Percentiles rank a stretch among this genome's conserved stretches.
Evolutionary conservation across 2,797 vertebrate species (phyloP).

Genomic region (Gallinago nigripennis): DNA sequence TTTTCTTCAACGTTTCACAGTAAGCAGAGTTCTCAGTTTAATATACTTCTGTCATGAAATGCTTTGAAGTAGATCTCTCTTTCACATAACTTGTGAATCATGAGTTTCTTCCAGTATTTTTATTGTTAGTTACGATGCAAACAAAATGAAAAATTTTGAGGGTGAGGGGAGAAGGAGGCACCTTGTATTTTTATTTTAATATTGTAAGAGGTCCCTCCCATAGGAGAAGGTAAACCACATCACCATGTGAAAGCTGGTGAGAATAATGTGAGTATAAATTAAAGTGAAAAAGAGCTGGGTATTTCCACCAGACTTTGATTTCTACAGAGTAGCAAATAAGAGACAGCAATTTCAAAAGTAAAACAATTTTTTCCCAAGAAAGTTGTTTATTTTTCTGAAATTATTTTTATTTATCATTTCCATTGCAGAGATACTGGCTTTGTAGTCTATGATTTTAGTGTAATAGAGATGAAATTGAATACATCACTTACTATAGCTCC

Average conservation of each 20-base stretch:
- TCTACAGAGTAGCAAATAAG: neutral
- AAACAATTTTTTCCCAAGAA: neutral
- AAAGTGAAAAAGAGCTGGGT: neutral
- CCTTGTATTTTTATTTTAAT: neutral
- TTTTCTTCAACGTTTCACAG: neutral
- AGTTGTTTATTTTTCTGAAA: neutral
- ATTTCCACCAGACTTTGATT: neutral
- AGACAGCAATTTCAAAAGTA: neutral
- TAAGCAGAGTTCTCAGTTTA: neutral
- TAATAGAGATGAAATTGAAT: neutral
- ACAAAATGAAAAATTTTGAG: neutral
- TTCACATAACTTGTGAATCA: neutral
- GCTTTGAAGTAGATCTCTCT: neutral
- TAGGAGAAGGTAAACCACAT: neutral
- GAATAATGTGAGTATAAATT: neutral
- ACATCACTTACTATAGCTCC: neutral
- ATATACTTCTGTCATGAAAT: neutral
- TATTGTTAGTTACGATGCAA: neutral
- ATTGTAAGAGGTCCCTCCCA: neutral
- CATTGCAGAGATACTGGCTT: neutral
- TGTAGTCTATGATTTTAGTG: neutral
- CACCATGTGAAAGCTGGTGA: neutral
- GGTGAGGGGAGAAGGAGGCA: neutral
- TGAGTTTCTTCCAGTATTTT: neutral
- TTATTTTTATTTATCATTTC: neutral